phyloP scores from a whole-genome alignment of 2,888 invertebrate species.

The Protula sp. region DNA sequence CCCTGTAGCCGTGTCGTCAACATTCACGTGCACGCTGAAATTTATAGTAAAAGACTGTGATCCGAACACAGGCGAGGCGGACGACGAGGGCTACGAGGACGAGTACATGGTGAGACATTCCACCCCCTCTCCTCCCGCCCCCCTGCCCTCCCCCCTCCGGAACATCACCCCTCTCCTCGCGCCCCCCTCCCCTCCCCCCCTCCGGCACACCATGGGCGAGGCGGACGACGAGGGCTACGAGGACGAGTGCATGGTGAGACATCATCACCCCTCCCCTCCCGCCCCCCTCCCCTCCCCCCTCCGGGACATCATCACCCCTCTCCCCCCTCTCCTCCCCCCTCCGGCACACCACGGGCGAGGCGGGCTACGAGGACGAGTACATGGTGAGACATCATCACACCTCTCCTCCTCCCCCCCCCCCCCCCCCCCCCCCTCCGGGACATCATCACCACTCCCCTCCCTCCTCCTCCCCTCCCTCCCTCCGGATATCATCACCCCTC shows the following conservation, averaged over 20 bases:
- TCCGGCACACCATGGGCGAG: slow-evolving; percentile 81
- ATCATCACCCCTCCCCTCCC: too few species aligned
- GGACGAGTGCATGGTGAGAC: slow-evolving; percentile 77
- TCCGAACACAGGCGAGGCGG: slow-evolving; percentile 84
- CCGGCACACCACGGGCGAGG: too few species aligned
- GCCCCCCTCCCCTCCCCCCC: too few species aligned
- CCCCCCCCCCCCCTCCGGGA: not conserved
- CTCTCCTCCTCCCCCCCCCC: too few species aligned
- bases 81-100: slow-evolving; percentile 94
- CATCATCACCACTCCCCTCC: not conserved
- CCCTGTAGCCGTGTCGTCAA: slow-evolving; percentile 60
- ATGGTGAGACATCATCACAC: too few species aligned
- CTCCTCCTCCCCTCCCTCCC: not conserved
- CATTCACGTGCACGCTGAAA: slow-evolving; percentile 84
- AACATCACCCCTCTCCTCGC: not conserved
- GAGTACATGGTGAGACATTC: slow-evolving; percentile 74
- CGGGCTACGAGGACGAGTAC: slow-evolving; percentile 93
- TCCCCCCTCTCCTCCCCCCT: too few species aligned
- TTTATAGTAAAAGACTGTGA: slow-evolving; percentile 96
- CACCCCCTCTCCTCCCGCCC: too few species aligned
- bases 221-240: slow-evolving; percentile 94
- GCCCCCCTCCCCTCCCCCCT: slow-evolving; percentile 1
- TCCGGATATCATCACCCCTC: not conserved
- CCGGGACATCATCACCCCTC: not conserved
- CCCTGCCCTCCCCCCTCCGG: not conserved